Evolutionary conservation across 2,797 vertebrate genomes (phyloP).

Genomic region (Leptatherina wallacei): DNA sequence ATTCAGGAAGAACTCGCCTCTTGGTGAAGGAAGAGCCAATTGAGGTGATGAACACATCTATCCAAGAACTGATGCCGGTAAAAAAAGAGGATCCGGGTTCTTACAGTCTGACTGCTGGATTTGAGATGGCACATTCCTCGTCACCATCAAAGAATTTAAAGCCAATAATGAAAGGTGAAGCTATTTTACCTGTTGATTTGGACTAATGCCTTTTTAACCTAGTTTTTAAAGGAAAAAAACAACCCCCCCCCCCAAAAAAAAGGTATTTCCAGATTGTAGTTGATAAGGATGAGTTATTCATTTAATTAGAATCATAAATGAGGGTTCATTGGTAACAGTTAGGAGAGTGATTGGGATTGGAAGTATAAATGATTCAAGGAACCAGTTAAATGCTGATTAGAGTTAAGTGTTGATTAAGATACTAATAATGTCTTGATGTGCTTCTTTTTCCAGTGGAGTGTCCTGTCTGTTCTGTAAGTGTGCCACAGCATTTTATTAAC

Average conservation of each 20-base stretch:
- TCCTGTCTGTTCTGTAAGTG: conserved; percentile 89
- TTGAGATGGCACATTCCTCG: conserved; percentile 59
- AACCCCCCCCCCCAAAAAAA: too few relatives aligned
- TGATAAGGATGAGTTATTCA: not conserved
- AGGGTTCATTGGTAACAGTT: not conserved
- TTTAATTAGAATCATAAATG: not conserved
- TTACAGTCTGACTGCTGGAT: not conserved
- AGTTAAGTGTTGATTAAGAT: conserved; percentile 4
- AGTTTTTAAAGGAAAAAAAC: not conserved
- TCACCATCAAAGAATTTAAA: conserved; percentile 81
- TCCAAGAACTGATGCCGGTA: conserved; percentile 26
- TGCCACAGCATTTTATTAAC: conserved; percentile 89
- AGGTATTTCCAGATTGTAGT: not conserved
- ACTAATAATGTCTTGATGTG: conserved; percentile 1
- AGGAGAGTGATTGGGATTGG: too few relatives aligned
- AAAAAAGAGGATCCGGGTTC: conserved; percentile 44
- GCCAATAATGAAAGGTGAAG: conserved; percentile 86
- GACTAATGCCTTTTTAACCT: not conserved
- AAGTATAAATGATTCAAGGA: too few relatives aligned
- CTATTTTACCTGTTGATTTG: not conserved
- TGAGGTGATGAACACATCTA: conserved; percentile 26
- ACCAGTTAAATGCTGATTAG: conserved; percentile 2
- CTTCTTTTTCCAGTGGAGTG: conserved; percentile 87
- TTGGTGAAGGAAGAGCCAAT: conserved; percentile 74
- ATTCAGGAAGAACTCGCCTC: conserved; percentile 6